phyloP scores from a whole-genome alignment of 2,888 invertebrate genomes.

The Apotomis betuletana region DNA sequence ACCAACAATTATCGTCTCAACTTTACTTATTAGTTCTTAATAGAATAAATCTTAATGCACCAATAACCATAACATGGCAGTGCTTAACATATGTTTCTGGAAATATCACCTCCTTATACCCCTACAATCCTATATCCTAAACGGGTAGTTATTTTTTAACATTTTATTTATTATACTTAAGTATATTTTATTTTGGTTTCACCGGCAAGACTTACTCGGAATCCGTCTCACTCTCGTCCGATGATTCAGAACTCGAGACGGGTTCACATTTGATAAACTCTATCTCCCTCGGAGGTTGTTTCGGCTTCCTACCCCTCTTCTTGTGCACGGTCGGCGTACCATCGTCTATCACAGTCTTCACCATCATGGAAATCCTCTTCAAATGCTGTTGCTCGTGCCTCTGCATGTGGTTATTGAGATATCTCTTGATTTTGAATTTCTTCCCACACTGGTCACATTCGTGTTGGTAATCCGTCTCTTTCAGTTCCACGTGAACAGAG shows the following conservation, averaged over 20 bases:
- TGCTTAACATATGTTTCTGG: not conserved
- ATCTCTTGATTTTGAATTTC: slow-evolving; percentile 74
- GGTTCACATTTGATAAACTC: slow-evolving; percentile 80
- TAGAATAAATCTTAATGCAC: no score
- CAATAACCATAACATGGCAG: not conserved
- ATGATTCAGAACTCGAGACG: slow-evolving; percentile 66
- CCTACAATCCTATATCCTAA: not conserved
- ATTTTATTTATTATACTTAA: not conserved
- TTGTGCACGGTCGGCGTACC: slow-evolving; percentile 51
- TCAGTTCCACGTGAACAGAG: slow-evolving; percentile 70
- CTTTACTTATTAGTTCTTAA: no score
- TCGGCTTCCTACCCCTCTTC: slow-evolving; percentile 51
- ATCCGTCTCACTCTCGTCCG: slow-evolving; percentile 58
- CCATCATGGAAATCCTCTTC: slow-evolving; percentile 74
- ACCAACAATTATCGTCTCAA: no score
- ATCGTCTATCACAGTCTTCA: slow-evolving; percentile 72
- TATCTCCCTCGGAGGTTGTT: slow-evolving; percentile 64
- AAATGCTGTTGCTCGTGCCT: slow-evolving; percentile 77
- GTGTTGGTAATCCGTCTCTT: slow-evolving; percentile 70
- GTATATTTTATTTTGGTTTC: slow-evolving; percentile 20
- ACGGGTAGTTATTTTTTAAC: not conserved
- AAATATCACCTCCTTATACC: not conserved
- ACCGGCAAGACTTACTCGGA: slow-evolving; percentile 47
- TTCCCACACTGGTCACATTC: slow-evolving; percentile 75
- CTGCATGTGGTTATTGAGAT: slow-evolving; percentile 72